A percentile compares a stretch with the other conserved stretches of the same genome.
These are phyloP conservation scores for Bettongia penicillata DNA, from an alignment of 2,113 vertebrate species.

Conservation along the genomic window DNA sequence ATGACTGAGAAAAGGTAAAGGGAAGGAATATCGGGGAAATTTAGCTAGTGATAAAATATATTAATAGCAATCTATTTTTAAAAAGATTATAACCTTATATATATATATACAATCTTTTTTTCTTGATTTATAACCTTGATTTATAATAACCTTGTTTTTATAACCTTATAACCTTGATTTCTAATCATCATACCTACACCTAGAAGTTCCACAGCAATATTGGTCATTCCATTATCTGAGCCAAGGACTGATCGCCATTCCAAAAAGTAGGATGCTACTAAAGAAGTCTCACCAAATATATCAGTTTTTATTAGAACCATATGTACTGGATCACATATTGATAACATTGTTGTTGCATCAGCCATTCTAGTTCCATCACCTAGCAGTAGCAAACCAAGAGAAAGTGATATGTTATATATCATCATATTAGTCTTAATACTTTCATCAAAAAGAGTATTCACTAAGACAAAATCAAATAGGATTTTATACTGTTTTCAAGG, in stretches of 20 bases:
- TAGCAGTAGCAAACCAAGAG: slow-evolving; percentile 77
- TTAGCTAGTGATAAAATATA: neutral
- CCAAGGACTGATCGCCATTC: slow-evolving; percentile 95
- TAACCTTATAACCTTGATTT: neutral
- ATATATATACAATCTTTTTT: no score
- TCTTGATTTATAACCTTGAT: no score
- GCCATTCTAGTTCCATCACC: slow-evolving; percentile 94
- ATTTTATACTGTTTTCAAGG: slow-evolving; percentile 26
- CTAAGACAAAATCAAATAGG: slow-evolving; percentile 38
- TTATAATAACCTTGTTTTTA: no score
- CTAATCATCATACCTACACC: slow-evolving; percentile 93
- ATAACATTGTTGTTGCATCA: slow-evolving; percentile 93
- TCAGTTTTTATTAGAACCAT: slow-evolving; percentile 96
- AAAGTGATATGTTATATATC: slow-evolving; percentile 41
- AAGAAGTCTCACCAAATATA: slow-evolving; percentile 90
- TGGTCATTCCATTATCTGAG: slow-evolving; percentile 88
- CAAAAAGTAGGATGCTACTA: slow-evolving; percentile 95
- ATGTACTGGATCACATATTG: slow-evolving; percentile 95
- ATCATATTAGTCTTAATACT: slow-evolving; percentile 23
- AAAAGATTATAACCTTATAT: neutral
- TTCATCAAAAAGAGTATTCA: slow-evolving; percentile 43
- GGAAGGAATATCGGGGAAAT: neutral
- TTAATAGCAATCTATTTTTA: slow-evolving; percentile 41
- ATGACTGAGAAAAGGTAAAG: neutral
- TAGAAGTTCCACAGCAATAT: slow-evolving; percentile 92